phyloP scores from a whole-genome alignment of 1,140 invertebrate genomes.

The Adoxophyes honmai region DNA sequence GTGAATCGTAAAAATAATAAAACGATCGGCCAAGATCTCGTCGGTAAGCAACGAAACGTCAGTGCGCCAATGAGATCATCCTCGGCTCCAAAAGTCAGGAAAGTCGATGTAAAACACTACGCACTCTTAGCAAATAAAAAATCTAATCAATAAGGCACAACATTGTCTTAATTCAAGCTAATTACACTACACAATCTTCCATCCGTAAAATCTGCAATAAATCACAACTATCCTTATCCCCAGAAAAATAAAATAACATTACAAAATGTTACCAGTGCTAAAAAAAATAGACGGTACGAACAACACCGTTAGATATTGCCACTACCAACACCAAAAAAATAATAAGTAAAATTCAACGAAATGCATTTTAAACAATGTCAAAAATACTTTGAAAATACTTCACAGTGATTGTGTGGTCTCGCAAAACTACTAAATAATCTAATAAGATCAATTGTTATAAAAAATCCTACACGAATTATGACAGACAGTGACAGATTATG shows the following conservation, averaged over 20 bases:
- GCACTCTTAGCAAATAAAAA: not conserved
- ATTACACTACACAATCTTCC: conserved; percentile 22
- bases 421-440: too few relatives aligned
- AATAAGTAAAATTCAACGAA: too few relatives aligned
- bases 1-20: conserved; percentile 60
- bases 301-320: too few relatives aligned
- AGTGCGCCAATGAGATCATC: conserved; percentile 75
- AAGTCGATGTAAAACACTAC: conserved; percentile 27
- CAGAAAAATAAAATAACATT: conserved; percentile 32
- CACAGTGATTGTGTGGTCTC: too few relatives aligned
- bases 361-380: too few relatives aligned
- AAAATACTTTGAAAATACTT: too few relatives aligned
- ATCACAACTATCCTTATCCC: conserved; percentile 36
- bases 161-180: conserved; percentile 44
- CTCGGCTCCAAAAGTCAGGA: conserved; percentile 36
- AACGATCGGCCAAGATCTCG: conserved; percentile 67
- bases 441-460: too few relatives aligned
- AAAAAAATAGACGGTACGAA: too few relatives aligned
- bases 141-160: conserved; percentile 62
- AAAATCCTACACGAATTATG: too few relatives aligned
- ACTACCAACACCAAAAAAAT: too few relatives aligned
- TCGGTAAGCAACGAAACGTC: conserved; percentile 69
- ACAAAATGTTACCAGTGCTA: not conserved
- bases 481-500: too few relatives aligned
- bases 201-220: conserved; percentile 34